Percentiles rank a stretch among this genome's conserved stretches.
These are phyloP conservation scores for Actinia equina DNA, from an alignment of 64 coral and sea anemone species.

Conservation along the genomic window DNA sequence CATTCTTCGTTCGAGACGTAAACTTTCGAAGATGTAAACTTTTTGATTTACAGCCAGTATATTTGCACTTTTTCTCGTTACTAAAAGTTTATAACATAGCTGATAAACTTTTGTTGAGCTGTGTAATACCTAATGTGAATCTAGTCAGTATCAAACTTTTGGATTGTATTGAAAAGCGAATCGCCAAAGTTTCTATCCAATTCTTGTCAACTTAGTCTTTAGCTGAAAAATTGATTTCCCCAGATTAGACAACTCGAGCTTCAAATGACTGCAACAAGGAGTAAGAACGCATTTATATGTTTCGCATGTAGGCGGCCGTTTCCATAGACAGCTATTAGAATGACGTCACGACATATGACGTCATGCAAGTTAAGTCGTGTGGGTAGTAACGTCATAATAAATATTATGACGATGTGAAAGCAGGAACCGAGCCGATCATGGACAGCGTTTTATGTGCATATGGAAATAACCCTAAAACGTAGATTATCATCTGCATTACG, in stretches of 20 bases:
- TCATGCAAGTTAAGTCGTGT: not conserved
- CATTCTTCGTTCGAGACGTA: no score
- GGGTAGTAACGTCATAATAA: slow-evolving; percentile 3
- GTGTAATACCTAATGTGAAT: no score
- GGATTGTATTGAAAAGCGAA: no score
- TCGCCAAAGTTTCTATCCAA: no score
- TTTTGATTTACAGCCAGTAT: not conserved
- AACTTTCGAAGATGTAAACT: not conserved
- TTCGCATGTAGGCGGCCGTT: not conserved
- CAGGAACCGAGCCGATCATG: not conserved
- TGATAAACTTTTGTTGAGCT: no score
- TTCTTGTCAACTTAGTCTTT: not conserved
- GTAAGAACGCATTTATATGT: not conserved
- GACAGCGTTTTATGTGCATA: not conserved
- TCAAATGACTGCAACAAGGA: not conserved
- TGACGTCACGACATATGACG: not conserved
- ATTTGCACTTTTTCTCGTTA: no score
- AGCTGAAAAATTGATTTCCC: no score
- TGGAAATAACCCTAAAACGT: not conserved
- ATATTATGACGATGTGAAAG: not conserved
- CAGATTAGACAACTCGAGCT: not conserved
- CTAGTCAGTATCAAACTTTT: no score
- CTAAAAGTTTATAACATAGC: no score
- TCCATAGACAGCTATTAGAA: not conserved
- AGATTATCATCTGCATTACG: not conserved